Conservation (phyloP, 2,797 vertebrate genomes). For the Erpetoichthys calabaricus region DNA sequence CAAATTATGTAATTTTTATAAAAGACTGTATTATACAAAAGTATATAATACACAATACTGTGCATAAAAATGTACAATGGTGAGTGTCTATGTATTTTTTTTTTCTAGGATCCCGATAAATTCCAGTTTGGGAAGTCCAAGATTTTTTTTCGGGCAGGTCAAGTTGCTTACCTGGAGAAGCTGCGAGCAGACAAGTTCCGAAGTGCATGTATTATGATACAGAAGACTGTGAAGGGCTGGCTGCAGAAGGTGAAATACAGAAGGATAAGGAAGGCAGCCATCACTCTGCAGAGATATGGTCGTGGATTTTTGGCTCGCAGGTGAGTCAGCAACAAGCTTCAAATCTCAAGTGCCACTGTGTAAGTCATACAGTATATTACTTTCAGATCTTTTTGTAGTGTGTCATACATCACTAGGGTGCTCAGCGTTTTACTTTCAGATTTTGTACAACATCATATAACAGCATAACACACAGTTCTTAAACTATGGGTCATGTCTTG, state of each 20-base stretch:
- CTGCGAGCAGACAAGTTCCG: slow-evolving; percentile 79
- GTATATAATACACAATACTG: too few species aligned
- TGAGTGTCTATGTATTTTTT: slow-evolving; percentile 4
- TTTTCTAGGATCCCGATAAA: slow-evolving; percentile 75
- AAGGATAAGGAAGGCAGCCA: slow-evolving; percentile 44
- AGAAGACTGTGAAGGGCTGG: slow-evolving; percentile 87
- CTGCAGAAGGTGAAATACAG: slow-evolving; percentile 63
- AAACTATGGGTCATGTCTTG: too few species aligned
- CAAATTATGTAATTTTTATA: too few species aligned
- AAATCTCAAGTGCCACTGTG: background rate
- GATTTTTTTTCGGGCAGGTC: slow-evolving; percentile 93
- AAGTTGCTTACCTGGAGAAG: slow-evolving; percentile 93
- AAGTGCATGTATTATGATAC: slow-evolving; percentile 78
- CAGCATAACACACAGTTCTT: too few species aligned
- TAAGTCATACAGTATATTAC: background rate
- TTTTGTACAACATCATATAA: too few species aligned
- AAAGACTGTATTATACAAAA: too few species aligned
- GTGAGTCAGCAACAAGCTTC: slow-evolving; percentile 33
- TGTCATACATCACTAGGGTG: too few species aligned
- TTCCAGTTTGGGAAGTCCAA: slow-evolving; percentile 89
- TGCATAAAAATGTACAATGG: too few species aligned
- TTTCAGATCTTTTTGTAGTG: background rate
- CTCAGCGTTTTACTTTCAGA: too few species aligned
- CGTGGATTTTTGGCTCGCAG: slow-evolving; percentile 75
- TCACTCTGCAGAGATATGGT: slow-evolving; percentile 60